These are phyloP conservation scores for Habrosyne pyritoides DNA, from an alignment of 2,888 invertebrate genomes.

Conservation along the genomic window DNA sequence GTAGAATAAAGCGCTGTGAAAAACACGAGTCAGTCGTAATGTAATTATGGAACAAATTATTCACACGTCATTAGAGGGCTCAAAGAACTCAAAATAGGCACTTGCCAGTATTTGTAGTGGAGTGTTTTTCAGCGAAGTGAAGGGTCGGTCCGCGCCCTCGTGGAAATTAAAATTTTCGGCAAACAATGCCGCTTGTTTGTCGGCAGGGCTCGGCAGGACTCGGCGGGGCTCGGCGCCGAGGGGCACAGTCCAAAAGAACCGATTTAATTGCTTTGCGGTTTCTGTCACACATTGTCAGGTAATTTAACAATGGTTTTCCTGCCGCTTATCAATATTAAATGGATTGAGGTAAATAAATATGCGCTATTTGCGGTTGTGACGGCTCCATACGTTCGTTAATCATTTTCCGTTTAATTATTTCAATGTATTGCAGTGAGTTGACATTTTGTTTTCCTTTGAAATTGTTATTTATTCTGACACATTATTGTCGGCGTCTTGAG, in stretches of 20 bases:
- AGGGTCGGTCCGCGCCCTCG: background rate
- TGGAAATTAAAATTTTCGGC: slow-evolving; percentile 1
- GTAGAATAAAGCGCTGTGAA: background rate
- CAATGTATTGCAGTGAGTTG: background rate
- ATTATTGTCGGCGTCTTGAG: too few species aligned
- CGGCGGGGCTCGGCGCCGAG: background rate
- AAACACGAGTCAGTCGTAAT: background rate
- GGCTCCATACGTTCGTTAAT: background rate
- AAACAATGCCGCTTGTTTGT: slow-evolving; percentile 1
- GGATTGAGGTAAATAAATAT: background rate
- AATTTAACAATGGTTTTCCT: background rate
- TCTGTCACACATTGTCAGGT: background rate
- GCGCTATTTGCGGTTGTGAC: background rate
- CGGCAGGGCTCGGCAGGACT: background rate
- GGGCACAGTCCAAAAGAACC: background rate
- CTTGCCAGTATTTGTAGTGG: background rate
- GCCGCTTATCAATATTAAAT: background rate
- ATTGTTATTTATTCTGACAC: too few species aligned
- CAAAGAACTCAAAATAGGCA: background rate
- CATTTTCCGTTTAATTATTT: background rate
- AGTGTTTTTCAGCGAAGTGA: slow-evolving; percentile 1
- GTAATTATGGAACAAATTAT: background rate
- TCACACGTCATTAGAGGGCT: slow-evolving; percentile 4
- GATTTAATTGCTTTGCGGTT: slow-evolving; percentile 1
- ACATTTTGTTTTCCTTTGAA: background rate